phyloP scores from a whole-genome alignment of 2,888 invertebrate genomes.

The Pseudanteris insignis region DNA sequence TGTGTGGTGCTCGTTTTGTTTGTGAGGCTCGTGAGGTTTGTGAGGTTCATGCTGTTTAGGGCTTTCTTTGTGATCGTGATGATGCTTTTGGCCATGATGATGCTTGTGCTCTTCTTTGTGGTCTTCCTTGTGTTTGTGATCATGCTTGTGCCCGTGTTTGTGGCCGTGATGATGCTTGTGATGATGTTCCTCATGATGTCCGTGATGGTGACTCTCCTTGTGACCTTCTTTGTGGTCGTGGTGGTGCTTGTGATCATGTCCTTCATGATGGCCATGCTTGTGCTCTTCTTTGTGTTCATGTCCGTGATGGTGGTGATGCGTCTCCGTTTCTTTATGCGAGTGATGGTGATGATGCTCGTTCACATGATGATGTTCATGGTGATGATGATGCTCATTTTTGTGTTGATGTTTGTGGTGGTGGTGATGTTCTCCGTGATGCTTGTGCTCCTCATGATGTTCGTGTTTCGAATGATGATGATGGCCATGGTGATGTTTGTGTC shows the following conservation, averaged over 20 bases:
- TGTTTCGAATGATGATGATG: conserved; percentile 55
- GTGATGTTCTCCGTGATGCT: conserved; percentile 48
- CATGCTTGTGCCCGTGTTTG: conserved; percentile 54
- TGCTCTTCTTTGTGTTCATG: conserved; percentile 53
- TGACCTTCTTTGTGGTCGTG: conserved; percentile 46
- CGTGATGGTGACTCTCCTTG: conserved; percentile 56
- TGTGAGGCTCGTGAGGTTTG: conserved; percentile 49
- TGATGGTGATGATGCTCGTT: conserved; percentile 51
- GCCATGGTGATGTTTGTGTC: conserved; percentile 54
- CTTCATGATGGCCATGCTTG: conserved; percentile 51
- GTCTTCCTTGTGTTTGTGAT: conserved; percentile 50
- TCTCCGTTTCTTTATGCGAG: conserved; percentile 46
- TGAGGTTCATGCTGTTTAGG: conserved; percentile 56
- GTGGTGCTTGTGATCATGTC: conserved; percentile 49
- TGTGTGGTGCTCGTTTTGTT: conserved; percentile 49
- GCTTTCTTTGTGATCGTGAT: conserved; percentile 55
- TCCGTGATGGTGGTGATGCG: conserved; percentile 49
- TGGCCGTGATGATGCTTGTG: conserved; percentile 54
- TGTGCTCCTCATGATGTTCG: conserved; percentile 51
- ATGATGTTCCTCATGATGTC: conserved; percentile 48
- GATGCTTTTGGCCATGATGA: conserved; percentile 51
- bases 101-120: conserved; percentile 47
- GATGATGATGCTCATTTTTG: conserved; percentile 57
- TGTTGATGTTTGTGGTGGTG: conserved; percentile 52
- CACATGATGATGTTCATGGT: conserved; percentile 55